Base-by-base conservation (phyloP, 2,888 invertebrate genomes). In the Andrena marginata region DNA sequence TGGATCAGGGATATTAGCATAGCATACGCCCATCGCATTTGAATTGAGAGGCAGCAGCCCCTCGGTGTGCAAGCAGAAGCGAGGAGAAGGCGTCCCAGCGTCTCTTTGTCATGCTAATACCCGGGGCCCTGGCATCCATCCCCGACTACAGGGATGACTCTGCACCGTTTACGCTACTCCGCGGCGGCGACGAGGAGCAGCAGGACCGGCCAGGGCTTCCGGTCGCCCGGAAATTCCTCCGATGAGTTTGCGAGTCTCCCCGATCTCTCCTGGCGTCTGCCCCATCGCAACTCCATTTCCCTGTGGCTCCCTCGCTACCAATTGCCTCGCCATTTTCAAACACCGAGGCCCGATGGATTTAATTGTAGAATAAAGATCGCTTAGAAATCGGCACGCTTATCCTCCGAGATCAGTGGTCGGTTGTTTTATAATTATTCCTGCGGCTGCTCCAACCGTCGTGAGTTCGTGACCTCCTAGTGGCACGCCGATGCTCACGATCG, bases 71-170 rank as follows among this genome's bases (percentile, higher is more conserved):
- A 91, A 91, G 92, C 92, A 91, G 92, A 91, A 92, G 92, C 91
- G 91, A 91, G 90, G 90, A 90, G 92, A 93, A 92, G 93, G 93
- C 93, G 93, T 93, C 93, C 93, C 92, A 91, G 89, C 91, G 93
- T 92, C 93, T 92, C 94, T 94, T 94, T 94, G 94, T 94, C 93
- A 94, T 94, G 94, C 92, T 94, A 94, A 94, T 94, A 91, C 88
- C 79, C 7, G 42, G 48, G 2, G 49, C 69, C 42, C 56, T 23
- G 54, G 89, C 91, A 93, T 92, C 92, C 93, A 93, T 92, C 90
- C 91, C 84, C 84, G 64, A 69, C 76, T 82, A 79, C 85, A 56
- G 78, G 84, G 90, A 91, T 92, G 92, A 92, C 92, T 92, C 88
- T 90, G 92, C 91, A 91, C 84, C 89, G 87, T 89, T 89, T 88